Percentiles rank a stretch among this genome's conserved stretches.
phyloP scores from a whole-genome alignment of 2,888 invertebrate genomes.

The Caenorhabditis imperialis region DNA sequence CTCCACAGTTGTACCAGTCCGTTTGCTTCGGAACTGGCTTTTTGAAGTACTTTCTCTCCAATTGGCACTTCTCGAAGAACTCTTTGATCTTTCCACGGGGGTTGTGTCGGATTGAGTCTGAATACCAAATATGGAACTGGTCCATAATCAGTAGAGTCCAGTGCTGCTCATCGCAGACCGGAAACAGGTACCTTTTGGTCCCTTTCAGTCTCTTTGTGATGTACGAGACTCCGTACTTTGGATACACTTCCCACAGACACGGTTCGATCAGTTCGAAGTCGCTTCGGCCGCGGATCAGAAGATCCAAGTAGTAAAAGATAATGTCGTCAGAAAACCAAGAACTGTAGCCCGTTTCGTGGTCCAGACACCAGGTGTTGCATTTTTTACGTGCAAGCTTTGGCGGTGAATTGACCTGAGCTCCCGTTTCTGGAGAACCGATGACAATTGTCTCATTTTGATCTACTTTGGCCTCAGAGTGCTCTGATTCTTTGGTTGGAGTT shows the following conservation, averaged over 20 bases:
- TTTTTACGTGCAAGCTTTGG: not conserved
- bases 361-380: slow-evolving; percentile 4
- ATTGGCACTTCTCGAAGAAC: not conserved
- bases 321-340: not conserved
- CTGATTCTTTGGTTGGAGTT: too few species aligned
- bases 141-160: slow-evolving; percentile 3
- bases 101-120: not conserved
- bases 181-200: not conserved
- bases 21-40: not conserved
- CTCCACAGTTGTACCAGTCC: slow-evolving; percentile 8
- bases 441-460: too few species aligned
- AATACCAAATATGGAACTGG: not conserved
- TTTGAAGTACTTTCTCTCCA: not conserved
- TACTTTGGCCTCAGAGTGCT: too few species aligned
- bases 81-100: not conserved
- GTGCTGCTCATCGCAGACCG: slow-evolving; percentile 4
- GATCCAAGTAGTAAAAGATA: not conserved
- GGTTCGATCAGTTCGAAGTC: not conserved
- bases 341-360: not conserved
- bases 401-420: too few species aligned
- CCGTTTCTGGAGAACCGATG: too few species aligned
- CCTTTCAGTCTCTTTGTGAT: not conserved
- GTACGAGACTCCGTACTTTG: not conserved
- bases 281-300: not conserved
- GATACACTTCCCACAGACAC: not conserved